phyloP scores from a whole-genome alignment of 2,888 invertebrate genomes.

The Drosophila imparisetae region DNA sequence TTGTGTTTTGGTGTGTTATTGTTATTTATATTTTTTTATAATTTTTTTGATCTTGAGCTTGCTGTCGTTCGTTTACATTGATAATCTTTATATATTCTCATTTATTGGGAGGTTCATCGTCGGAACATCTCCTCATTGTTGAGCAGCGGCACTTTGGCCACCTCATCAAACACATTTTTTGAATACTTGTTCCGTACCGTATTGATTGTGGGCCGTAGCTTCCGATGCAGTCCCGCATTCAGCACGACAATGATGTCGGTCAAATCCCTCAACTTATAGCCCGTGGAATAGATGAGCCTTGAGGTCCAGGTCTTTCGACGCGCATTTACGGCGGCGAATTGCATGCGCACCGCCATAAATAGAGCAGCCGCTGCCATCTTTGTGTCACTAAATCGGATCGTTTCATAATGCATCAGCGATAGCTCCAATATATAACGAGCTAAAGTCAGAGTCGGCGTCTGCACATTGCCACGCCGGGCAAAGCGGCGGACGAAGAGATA shows the following conservation, averaged over 20 bases:
- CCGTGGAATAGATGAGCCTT: slow-evolving; percentile 91
- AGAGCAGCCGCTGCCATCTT: slow-evolving; percentile 95
- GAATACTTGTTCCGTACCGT: slow-evolving; percentile 97
- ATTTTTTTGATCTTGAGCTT: not conserved
- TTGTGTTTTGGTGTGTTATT: slow-evolving; percentile 62
- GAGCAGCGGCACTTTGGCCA: slow-evolving; percentile 91
- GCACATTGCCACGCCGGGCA: slow-evolving; percentile 94
- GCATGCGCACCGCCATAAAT: slow-evolving; percentile 95
- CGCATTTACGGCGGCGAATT: slow-evolving; percentile 84
- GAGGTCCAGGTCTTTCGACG: slow-evolving; percentile 87
- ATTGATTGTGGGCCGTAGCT: slow-evolving; percentile 91
- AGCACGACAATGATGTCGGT: slow-evolving; percentile 89
- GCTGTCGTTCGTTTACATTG: not conserved
- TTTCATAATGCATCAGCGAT: slow-evolving; percentile 95
- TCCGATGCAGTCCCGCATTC: slow-evolving; percentile 91
- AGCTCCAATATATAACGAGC: slow-evolving; percentile 97
- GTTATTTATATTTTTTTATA: slow-evolving; percentile 21
- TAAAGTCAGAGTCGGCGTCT: slow-evolving; percentile 96
- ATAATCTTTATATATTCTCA: slow-evolving; percentile 3
- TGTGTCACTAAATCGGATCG: slow-evolving; percentile 92
- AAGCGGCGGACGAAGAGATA: slow-evolving; percentile 98
- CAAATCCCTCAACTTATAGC: slow-evolving; percentile 91
- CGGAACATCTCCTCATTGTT: slow-evolving; percentile 77
- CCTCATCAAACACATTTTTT: slow-evolving; percentile 96
- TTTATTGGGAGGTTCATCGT: slow-evolving; percentile 6